Conservation (phyloP, 2,113 vertebrate genomes). For the Chrysochloris asiatica region DNA sequence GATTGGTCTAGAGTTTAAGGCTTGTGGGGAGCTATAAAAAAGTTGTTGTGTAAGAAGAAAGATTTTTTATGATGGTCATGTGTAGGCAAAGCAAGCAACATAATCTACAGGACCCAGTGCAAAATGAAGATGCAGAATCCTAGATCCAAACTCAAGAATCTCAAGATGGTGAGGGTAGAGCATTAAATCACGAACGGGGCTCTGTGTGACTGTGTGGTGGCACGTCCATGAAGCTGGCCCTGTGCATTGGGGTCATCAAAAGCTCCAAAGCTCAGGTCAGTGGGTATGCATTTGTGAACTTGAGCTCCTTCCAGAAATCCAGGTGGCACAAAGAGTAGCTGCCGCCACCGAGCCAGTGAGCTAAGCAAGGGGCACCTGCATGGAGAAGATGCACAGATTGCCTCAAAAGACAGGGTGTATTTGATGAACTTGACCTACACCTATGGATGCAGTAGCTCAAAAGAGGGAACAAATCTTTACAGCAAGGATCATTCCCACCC, state of each 20-base stretch:
- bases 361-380: neutral
- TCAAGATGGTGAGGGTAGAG: neutral
- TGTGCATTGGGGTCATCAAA: neutral
- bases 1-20: neutral
- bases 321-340: neutral
- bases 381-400: neutral
- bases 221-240: accelerated
- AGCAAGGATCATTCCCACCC: no score
- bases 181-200: accelerated
- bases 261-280: neutral
- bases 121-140: neutral
- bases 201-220: accelerated
- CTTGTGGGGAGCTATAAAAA: neutral
- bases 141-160: neutral
- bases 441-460: no score
- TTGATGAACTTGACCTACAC: no score
- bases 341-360: neutral
- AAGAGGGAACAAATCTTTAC: no score
- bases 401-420: no score
- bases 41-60: neutral
- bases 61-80: neutral
- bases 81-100: neutral
- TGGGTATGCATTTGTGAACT: neutral
- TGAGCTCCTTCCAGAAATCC: neutral
- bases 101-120: neutral